A percentile compares a stretch with the other conserved stretches of the same genome.
Conservation (phyloP, 2,888 invertebrate species). For the Lasioglossum oenotherae region DNA sequence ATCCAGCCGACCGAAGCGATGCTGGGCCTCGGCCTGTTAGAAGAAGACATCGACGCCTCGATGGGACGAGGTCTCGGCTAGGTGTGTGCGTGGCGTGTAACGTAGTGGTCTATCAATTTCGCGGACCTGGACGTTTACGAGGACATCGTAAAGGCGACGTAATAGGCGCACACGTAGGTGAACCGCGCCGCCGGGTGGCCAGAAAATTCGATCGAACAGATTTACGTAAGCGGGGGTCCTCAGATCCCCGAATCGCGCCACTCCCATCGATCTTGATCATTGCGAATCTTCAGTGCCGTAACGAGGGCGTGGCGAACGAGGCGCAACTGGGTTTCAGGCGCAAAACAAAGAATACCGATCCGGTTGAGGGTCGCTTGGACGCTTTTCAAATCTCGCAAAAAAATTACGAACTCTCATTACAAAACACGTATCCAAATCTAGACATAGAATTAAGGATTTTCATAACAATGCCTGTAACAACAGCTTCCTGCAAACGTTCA, state of each 20-base stretch:
- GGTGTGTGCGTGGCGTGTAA: constrained; percentile 47
- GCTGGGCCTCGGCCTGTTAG: background rate
- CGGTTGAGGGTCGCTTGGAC: too few species aligned
- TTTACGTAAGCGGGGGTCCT: constrained; percentile 72
- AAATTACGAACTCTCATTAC: too few species aligned
- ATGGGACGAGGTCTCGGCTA: constrained; percentile 1
- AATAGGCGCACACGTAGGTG: constrained; percentile 63
- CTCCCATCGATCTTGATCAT: background rate
- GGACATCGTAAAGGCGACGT: constrained; percentile 76
- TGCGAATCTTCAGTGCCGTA: too few species aligned
- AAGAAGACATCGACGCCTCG: constrained; percentile 49
- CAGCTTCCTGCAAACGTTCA: too few species aligned
- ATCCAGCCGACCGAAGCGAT: constrained; percentile 6
- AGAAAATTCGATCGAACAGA: constrained; percentile 73
- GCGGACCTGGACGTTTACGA: constrained; percentile 78
- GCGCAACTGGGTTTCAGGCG: too few species aligned
- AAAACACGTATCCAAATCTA: too few species aligned
- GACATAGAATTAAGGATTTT: too few species aligned
- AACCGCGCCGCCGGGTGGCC: constrained; percentile 48
- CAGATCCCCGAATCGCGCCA: constrained; percentile 38
- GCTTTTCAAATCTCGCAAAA: too few species aligned
- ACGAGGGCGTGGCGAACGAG: too few species aligned
- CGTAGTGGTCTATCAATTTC: constrained; percentile 78
- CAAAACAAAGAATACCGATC: too few species aligned
- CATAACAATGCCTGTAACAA: too few species aligned